Base-by-base conservation (phyloP, 2,888 invertebrate genomes). In the Adelphocoris suturalis region DNA sequence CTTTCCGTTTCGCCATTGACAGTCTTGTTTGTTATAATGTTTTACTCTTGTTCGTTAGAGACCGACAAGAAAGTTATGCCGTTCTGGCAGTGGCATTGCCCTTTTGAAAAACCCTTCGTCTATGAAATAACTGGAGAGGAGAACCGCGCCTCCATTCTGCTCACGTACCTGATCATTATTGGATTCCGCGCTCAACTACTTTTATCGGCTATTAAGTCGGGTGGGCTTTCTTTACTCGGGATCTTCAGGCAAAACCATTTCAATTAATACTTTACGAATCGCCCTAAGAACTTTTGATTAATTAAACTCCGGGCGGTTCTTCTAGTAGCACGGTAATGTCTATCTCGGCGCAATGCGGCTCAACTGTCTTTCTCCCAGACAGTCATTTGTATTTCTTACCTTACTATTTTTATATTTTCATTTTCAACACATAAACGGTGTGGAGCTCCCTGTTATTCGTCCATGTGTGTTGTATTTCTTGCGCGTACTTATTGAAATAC, bases 161-260 rank as follows among this genome's bases (percentile, higher is more conserved):
- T 78, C 78, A 78, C 78, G 78, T 78, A 78, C 14, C 19, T 47
- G 78, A 78, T 78, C 78, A 78, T 78, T 46, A 78, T 78, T 78
- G 78, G 78, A 78, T 78, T 78, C 78, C 46, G 4, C 5, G 46
- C 47, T 78, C 78, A 46, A 23, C 68, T 68, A 27, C 27, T 68
- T 68, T 68, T 68, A 68, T 68, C 68, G 19, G 68, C 68, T 68
- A 68, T 68, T 23, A 68, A 68, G 23, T 68, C 68, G 19, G 23
- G 0, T 23, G 23, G 68, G 12, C 68, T 68, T 68, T 27, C 23
- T 68, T 23, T 52, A 52, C 23, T 11, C 23, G 68, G 23, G 5
- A 19, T 68, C 27, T 27, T 27, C 12, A 68, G 23, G 68, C 19
- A 68, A 68, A 68, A 68, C 23, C 68, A 68, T 11, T 68, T 68